Evolutionary conservation across 2,888 invertebrate genomes (phyloP).

Genomic region (Eristalis pertinax): DNA sequence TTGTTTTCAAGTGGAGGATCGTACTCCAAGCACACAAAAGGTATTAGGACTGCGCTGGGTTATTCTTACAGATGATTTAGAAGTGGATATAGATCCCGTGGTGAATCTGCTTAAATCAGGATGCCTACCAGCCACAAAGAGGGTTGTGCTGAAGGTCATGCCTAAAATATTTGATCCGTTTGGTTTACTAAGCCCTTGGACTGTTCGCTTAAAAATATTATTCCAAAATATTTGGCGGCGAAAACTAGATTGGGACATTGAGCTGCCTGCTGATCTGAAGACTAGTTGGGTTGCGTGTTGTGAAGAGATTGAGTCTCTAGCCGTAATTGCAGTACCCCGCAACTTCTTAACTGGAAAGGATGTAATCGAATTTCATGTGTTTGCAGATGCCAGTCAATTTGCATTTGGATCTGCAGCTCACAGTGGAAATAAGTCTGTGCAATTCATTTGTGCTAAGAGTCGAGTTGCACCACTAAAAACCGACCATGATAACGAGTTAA

Average conservation of each 20-base stretch:
- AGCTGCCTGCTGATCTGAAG: slow-evolving; percentile 7
- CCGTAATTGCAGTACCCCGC: too few species aligned
- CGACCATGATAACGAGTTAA: too few species aligned
- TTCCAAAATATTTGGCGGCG: too few species aligned
- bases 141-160: slow-evolving; percentile 19
- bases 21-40: slow-evolving; percentile 28
- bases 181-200: neutral
- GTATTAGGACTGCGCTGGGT: slow-evolving; percentile 12
- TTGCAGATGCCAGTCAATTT: neutral
- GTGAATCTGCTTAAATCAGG: neutral
- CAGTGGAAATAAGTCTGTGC: neutral
- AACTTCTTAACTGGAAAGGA: neutral
- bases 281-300: slow-evolving; percentile 7
- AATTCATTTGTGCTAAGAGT: too few species aligned
- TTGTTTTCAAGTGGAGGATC: neutral
- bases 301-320: neutral
- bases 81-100: neutral
- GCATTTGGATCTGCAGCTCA: slow-evolving; percentile 13
- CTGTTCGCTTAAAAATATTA: slow-evolving; percentile 22
- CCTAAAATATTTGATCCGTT: slow-evolving; percentile 34
- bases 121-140: slow-evolving; percentile 1
- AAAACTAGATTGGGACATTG: slow-evolving; percentile 18
- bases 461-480: too few species aligned
- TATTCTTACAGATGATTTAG: slow-evolving; percentile 14
- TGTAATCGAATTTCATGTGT: neutral